phyloP scores from a whole-genome alignment of 2,797 vertebrate genomes.

The Sciurus carolinensis region DNA sequence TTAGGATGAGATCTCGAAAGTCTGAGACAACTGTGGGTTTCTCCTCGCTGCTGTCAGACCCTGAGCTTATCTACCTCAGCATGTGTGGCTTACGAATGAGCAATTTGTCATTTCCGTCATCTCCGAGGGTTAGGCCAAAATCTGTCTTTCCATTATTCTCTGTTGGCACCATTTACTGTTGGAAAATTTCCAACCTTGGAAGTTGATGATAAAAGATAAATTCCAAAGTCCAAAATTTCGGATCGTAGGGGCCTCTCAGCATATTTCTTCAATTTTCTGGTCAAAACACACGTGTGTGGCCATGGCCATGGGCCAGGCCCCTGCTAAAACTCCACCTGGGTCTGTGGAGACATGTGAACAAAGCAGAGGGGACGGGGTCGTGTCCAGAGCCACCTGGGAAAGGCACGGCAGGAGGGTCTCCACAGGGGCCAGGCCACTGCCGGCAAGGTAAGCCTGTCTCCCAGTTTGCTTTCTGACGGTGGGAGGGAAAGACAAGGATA shows the following conservation, averaged over 20 bases:
- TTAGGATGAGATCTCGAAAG: background rate
- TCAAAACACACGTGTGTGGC: fast-evolving
- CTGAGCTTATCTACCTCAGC: background rate
- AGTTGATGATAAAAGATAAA: background rate
- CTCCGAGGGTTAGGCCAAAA: background rate
- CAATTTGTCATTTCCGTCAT: background rate
- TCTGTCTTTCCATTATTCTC: background rate
- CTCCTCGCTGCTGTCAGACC: fast-evolving
- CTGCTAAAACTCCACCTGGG: background rate
- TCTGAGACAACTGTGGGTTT: background rate
- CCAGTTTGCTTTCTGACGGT: background rate
- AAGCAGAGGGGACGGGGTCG: fast-evolving
- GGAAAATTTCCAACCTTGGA: background rate
- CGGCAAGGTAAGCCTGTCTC: fast-evolving
- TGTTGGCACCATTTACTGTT: background rate
- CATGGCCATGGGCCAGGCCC: fast-evolving
- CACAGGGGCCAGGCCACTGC: fast-evolving
- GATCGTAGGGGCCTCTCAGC: background rate
- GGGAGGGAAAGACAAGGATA: background rate
- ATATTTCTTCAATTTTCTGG: background rate
- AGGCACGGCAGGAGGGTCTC: fast-evolving
- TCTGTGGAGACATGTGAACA: fast-evolving
- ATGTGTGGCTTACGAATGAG: background rate
- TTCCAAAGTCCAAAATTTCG: background rate
- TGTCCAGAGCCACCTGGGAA: background rate